These are phyloP conservation scores for Nephila pilipes DNA, from an alignment of 1,140 invertebrate species.

Conservation along the genomic window DNA sequence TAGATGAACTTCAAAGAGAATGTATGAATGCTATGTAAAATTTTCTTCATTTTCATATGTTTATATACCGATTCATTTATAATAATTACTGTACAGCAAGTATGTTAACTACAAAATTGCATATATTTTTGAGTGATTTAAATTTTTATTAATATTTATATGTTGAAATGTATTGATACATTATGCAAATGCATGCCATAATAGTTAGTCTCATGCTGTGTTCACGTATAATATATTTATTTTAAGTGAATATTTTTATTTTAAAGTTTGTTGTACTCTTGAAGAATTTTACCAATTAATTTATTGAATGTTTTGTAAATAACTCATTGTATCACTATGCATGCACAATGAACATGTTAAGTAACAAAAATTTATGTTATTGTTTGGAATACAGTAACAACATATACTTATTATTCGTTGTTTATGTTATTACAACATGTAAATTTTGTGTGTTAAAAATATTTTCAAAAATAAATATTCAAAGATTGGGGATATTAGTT, in stretches of 20 bases:
- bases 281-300: slow-evolving; percentile 26
- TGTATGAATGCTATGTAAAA: neutral
- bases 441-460: too few relatives aligned
- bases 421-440: too few relatives aligned
- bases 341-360: neutral
- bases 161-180: slow-evolving; percentile 31
- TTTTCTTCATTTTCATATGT: slow-evolving; percentile 13
- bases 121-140: neutral
- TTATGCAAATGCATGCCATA: neutral
- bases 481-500: too few relatives aligned
- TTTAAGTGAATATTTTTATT: slow-evolving; percentile 37
- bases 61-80: slow-evolving; percentile 22
- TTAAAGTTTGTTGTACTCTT: slow-evolving; percentile 29
- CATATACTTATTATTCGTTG: neutral
- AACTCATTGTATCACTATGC: slow-evolving; percentile 1
- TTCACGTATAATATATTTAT: slow-evolving; percentile 44
- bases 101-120: slow-evolving; percentile 1
- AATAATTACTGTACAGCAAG: neutral
- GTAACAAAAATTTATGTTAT: neutral
- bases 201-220: slow-evolving; percentile 39
- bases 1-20: neutral
- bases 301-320: slow-evolving; percentile 44
- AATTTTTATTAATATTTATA: neutral
- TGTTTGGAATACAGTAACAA: neutral
- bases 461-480: too few relatives aligned